Percentiles rank a stretch among this genome's conserved stretches.
phyloP scores from a whole-genome alignment of 1,140 invertebrate species.

The Laodelphax striatellus region DNA sequence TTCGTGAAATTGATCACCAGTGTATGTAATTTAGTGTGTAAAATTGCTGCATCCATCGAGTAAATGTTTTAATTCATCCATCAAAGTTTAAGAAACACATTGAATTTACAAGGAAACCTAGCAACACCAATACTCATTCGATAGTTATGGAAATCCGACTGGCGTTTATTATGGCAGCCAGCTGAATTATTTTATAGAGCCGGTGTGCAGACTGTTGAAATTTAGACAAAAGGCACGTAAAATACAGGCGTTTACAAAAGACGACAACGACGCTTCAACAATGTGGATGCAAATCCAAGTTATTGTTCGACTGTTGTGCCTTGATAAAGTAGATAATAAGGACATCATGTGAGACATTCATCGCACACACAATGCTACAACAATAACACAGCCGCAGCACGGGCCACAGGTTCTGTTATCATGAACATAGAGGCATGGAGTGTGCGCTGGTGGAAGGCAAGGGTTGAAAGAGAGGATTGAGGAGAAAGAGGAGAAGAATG shows the following conservation, averaged over 20 bases:
- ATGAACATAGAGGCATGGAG: constrained; percentile 14
- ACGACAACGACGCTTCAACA: not conserved
- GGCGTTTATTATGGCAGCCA: too few species aligned
- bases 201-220: not conserved
- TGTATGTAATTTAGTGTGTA: too few species aligned
- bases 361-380: not conserved
- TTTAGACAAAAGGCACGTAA: constrained; percentile 1
- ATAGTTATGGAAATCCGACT: too few species aligned
- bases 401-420: not conserved
- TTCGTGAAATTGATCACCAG: too few species aligned
- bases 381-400: not conserved
- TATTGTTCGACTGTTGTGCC: constrained; percentile 7
- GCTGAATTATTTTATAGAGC: not conserved
- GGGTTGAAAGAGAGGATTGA: not conserved
- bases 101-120: too few species aligned
- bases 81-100: too few species aligned
- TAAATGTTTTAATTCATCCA: too few species aligned
- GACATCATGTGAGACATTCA: constrained; percentile 9
- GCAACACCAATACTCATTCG: too few species aligned
- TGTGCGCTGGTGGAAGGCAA: not conserved
- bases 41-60: too few species aligned
- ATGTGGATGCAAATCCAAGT: constrained; percentile 14
- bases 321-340: constrained; percentile 11
- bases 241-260: not conserved
- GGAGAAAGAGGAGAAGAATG: not conserved